Evolutionary conservation across 2,113 vertebrate genomes (phyloP).

Genomic region (Meleagris gallopavo): DNA sequence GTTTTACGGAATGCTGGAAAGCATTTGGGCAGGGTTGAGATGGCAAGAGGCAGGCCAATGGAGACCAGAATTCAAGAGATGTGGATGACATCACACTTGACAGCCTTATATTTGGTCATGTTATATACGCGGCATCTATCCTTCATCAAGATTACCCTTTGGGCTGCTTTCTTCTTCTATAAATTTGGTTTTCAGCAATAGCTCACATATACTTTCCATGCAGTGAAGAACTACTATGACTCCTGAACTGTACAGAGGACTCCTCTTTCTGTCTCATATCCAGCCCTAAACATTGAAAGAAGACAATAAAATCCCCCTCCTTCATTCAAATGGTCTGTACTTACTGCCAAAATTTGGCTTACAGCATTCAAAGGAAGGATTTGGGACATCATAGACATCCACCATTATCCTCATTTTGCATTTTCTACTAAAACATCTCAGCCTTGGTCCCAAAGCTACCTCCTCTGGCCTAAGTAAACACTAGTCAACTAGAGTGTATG

Average conservation of each 20-base stretch:
- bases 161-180: neutral
- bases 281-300: neutral
- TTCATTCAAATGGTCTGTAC: neutral
- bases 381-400: neutral
- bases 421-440: conserved; percentile 32
- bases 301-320: neutral
- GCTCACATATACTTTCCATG: neutral
- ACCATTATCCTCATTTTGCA: conserved; percentile 53
- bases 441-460: neutral
- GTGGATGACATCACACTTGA: neutral
- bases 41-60: neutral
- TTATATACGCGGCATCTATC: neutral
- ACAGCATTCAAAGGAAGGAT: neutral
- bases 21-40: neutral
- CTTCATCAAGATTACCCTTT: neutral
- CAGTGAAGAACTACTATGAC: neutral
- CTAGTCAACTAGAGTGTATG: neutral
- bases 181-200: neutral
- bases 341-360: neutral
- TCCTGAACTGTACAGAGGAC: neutral
- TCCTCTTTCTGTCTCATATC: neutral
- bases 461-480: conserved; percentile 1
- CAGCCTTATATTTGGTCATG: neutral
- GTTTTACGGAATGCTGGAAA: neutral
- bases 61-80: neutral